Evolutionary conservation across 2,797 vertebrate species (phyloP).

Genomic region (Petrocephalus sullivani): DNA sequence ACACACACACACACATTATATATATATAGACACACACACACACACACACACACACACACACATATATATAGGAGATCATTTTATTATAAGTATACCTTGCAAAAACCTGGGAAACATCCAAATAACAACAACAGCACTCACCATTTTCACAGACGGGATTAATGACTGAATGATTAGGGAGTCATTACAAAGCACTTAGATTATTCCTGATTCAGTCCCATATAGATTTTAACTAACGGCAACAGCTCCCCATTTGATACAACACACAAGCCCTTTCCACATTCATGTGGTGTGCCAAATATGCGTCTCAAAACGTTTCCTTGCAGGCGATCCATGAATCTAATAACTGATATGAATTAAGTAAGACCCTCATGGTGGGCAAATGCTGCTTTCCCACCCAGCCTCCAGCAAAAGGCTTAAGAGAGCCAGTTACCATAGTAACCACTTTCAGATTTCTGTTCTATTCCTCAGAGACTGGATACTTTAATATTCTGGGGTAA

Average conservation of each 20-base stretch:
- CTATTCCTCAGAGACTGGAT: slow-evolving; percentile 37
- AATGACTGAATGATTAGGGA: not conserved
- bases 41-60: not conserved
- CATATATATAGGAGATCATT: not conserved
- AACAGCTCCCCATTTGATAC: not conserved
- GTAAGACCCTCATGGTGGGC: not conserved
- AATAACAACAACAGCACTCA: not conserved
- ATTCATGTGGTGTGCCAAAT: not conserved
- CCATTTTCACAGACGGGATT: not conserved
- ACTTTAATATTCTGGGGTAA: slow-evolving; percentile 43
- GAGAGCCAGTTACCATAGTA: slow-evolving; percentile 42
- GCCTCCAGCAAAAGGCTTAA: slow-evolving; percentile 7
- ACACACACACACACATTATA: no score
- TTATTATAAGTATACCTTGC: not conserved
- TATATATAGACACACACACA: no score
- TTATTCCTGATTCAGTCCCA: not conserved
- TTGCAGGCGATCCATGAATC: not conserved
- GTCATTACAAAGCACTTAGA: not conserved
- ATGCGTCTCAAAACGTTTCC: not conserved
- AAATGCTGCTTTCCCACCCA: not conserved
- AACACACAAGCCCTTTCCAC: not conserved
- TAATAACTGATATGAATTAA: slow-evolving; percentile 11
- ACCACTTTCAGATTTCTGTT: slow-evolving; percentile 38
- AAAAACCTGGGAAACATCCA: not conserved
- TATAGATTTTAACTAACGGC: not conserved